Conservation (phyloP, 2,797 vertebrate species). For the Sparidentex hasta region DNA sequence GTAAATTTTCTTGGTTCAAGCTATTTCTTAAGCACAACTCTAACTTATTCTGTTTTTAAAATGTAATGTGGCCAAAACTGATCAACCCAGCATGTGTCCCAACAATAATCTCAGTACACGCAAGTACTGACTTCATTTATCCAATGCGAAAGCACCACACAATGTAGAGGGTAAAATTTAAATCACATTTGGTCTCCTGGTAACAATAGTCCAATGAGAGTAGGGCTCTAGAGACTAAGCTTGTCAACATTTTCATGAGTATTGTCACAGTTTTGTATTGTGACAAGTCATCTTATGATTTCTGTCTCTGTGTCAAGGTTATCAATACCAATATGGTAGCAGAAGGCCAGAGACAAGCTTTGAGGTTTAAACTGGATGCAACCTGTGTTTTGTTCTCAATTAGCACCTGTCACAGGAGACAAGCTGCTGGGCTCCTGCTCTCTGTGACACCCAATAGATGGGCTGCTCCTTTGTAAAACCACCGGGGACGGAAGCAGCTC, state of each 20-base stretch:
- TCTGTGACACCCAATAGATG: conserved; percentile 72
- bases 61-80: too few relatives aligned
- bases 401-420: conserved; percentile 79
- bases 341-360: conserved; percentile 48
- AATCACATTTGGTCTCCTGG: too few relatives aligned
- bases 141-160: too few relatives aligned
- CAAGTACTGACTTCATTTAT: too few relatives aligned
- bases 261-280: neutral
- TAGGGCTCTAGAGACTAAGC: neutral
- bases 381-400: conserved; percentile 78
- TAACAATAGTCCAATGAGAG: too few relatives aligned
- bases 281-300: conserved; percentile 13
- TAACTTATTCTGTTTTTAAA: too few relatives aligned
- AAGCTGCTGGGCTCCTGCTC: conserved; percentile 45
- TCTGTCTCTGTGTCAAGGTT: conserved; percentile 58
- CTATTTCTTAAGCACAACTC: too few relatives aligned
- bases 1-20: too few relatives aligned
- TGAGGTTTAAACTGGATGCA: conserved; percentile 63
- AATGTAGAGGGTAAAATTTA: too few relatives aligned
- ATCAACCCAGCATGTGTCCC: too few relatives aligned
- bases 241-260: neutral
- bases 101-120: too few relatives aligned
- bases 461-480: conserved; percentile 56
- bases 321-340: conserved; percentile 27
- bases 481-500: conserved; percentile 59